Evolutionary conservation across 92 coral and sea anemone genomes (phyloP), one percentile per base, ranked within the genome.

Genomic region (Phymanthus crucifer): DNA sequence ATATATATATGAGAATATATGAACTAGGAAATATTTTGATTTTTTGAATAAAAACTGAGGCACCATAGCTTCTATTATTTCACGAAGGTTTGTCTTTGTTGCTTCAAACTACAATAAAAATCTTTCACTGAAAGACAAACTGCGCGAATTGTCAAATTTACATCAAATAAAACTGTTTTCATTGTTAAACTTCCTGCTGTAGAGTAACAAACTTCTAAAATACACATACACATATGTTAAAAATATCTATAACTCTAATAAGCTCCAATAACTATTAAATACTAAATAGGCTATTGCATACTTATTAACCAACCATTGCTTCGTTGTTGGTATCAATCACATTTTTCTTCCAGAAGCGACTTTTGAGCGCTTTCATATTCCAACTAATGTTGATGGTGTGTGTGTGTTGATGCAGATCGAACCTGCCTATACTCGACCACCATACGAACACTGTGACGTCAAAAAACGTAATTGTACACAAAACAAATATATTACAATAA

Each of bases 11-110:
- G n/a, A n/a, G n/a, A n/a, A 54, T 14, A n/a, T 0, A 21, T 54
- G 64, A 3, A 54, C 64, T 54, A 54, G 64, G 64, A 54, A 54
- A n/a, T n/a, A n/a, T n/a, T n/a, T n/a, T n/a, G n/a, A n/a, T n/a
- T n/a, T n/a, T n/a, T n/a, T n/a, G n/a, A n/a, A n/a, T n/a, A n/a
- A n/a, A n/a, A n/a, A n/a, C n/a, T n/a, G n/a, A n/a, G n/a, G n/a
- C n/a, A n/a, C n/a, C n/a, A n/a, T n/a, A n/a, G n/a, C n/a, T n/a
- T n/a, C n/a, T n/a, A n/a, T n/a, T n/a, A n/a, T n/a, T n/a, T n/a
- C n/a, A n/a, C n/a, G n/a, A n/a, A n/a, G n/a, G n/a, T n/a, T n/a
- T n/a, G n/a, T n/a, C n/a, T n/a, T n/a, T n/a, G n/a, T n/a, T n/a
- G n/a, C n/a, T n/a, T 24, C 29, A 14, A 54, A 54, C 50, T 45